These are phyloP conservation scores for Decapterus maruadsi DNA, from an alignment of 2,797 vertebrate genomes.

Conservation along the genomic window DNA sequence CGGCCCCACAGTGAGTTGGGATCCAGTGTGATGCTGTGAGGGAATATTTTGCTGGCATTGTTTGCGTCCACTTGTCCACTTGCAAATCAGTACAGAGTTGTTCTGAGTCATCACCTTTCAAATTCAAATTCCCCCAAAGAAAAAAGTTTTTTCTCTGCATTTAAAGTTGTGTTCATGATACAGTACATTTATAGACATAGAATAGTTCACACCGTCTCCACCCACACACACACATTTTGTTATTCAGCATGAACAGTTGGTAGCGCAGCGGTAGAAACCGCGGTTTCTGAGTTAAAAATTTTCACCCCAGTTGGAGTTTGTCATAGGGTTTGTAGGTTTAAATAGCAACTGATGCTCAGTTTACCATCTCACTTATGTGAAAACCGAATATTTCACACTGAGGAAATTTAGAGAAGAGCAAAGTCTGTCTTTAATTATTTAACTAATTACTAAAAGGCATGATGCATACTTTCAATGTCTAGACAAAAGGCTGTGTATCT, in stretches of 20 bases:
- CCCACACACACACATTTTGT: conserved; percentile 59
- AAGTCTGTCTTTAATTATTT: neutral
- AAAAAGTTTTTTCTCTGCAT: conserved; percentile 17
- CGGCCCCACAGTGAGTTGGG: too few species aligned
- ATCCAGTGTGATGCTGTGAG: too few species aligned
- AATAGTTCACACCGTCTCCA: conserved; percentile 52
- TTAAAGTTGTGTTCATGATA: conserved; percentile 49
- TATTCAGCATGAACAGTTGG: conserved; percentile 71
- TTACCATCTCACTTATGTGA: conserved; percentile 4
- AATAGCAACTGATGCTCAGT: conserved; percentile 41
- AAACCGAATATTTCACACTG: neutral
- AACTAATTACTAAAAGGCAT: neutral
- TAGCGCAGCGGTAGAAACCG: conserved; percentile 56
- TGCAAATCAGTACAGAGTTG: too few species aligned
- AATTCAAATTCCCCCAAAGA: too few species aligned
- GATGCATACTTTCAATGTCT: neutral
- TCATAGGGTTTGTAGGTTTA: conserved; percentile 38
- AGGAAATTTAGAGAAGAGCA: neutral
- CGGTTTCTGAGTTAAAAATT: conserved; percentile 45
- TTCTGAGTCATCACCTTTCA: too few species aligned
- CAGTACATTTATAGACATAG: conserved; percentile 58
- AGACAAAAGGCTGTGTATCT: neutral
- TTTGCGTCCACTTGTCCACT: too few species aligned
- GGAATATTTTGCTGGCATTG: too few species aligned
- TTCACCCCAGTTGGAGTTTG: conserved; percentile 51